Evolutionary conservation across 2,113 vertebrate species (phyloP).

Genomic region (Carollia perspicillata): DNA sequence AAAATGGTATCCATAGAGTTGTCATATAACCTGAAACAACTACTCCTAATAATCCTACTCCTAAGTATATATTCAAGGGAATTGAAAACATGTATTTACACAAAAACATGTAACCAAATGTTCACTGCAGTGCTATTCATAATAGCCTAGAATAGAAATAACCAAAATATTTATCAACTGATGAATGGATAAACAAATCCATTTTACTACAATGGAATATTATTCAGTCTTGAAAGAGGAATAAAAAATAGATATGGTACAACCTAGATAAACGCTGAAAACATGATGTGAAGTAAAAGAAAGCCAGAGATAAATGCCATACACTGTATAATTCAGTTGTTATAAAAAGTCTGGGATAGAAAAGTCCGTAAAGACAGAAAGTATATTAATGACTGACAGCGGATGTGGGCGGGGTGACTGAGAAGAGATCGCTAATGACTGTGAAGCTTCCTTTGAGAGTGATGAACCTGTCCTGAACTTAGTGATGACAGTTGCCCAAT

Average conservation of each 20-base stretch:
- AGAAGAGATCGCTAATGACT: background rate
- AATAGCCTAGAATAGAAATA: background rate
- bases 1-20: background rate
- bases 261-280: background rate
- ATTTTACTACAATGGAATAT: background rate
- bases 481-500: background rate
- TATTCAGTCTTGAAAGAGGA: background rate
- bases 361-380: background rate
- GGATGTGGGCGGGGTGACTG: background rate
- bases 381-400: background rate
- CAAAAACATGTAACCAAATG: background rate
- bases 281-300: background rate
- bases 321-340: background rate
- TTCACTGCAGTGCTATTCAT: no score
- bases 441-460: background rate
- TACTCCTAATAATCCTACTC: no score
- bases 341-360: background rate
- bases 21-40: background rate
- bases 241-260: background rate
- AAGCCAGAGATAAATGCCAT: background rate
- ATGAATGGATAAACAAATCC: background rate
- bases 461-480: background rate
- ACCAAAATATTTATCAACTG: background rate
- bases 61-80: no score
- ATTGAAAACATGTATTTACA: background rate